Conservation (phyloP, 2,888 invertebrate genomes). For the Microplitis deprimator region DNA sequence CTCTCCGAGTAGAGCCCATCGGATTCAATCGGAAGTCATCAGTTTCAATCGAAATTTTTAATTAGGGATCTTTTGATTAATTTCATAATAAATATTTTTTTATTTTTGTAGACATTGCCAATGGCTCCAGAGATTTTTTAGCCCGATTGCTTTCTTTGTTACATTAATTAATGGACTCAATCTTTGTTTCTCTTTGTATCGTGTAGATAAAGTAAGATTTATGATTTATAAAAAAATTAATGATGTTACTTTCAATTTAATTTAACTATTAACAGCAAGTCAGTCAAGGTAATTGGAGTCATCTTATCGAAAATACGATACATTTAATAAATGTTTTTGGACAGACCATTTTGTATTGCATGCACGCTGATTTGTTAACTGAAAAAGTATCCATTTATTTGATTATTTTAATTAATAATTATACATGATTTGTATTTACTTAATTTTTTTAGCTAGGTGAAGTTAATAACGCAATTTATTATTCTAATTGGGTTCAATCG, state of each 20-base stretch:
- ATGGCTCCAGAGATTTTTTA: not conserved
- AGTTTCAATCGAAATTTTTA: too few species aligned
- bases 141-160: not conserved
- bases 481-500: conserved; percentile 45
- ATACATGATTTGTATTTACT: not conserved
- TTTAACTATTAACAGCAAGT: not conserved
- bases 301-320: not conserved
- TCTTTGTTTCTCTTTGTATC: not conserved
- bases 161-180: not conserved
- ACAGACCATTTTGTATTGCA: not conserved
- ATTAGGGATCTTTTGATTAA: not conserved
- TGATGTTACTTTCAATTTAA: not conserved
- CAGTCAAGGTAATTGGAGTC: not conserved
- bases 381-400: not conserved
- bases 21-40: too few species aligned
- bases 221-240: too few species aligned
- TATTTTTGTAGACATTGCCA: not conserved
- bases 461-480: conserved; percentile 45
- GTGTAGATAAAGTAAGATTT: not conserved
- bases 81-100: not conserved
- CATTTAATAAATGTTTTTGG: not conserved
- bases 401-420: not conserved
- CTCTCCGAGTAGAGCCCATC: too few species aligned
- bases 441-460: not conserved
- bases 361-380: not conserved